phyloP scores from a whole-genome alignment of 2,888 invertebrate species.

The Polyploca ridens region DNA sequence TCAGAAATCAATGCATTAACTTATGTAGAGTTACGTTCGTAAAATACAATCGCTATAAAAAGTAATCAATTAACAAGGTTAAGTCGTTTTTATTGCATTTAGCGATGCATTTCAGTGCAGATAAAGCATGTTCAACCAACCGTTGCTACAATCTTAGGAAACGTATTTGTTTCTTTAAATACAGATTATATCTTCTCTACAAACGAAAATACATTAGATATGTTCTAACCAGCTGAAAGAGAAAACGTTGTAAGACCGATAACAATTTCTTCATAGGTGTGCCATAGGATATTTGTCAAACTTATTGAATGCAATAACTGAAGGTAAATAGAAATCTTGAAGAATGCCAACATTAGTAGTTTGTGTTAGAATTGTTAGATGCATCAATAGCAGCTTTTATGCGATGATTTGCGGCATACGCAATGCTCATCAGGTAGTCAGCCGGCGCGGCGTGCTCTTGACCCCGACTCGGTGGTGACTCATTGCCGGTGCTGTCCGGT shows the following conservation, averaged over 20 bases:
- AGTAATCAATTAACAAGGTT: slow-evolving; percentile 11
- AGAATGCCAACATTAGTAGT: not conserved
- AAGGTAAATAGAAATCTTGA: slow-evolving; percentile 2
- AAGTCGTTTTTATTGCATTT: slow-evolving; percentile 10
- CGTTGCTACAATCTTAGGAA: not conserved
- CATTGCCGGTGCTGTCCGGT: slow-evolving; percentile 49
- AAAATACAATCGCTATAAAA: slow-evolving; percentile 2
- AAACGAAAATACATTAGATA: not conserved
- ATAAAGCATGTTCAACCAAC: not conserved
- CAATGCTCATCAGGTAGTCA: slow-evolving; percentile 70
- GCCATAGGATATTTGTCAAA: slow-evolving; percentile 3
- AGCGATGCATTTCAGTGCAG: slow-evolving; percentile 8
- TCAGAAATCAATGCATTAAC: slow-evolving; percentile 10
- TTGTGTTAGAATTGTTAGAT: not conserved
- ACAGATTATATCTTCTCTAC: not conserved
- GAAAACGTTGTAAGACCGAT: not conserved
- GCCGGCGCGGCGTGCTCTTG: slow-evolving; percentile 72
- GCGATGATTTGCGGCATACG: slow-evolving; percentile 61
- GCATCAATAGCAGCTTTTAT: not conserved
- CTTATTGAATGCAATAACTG: not conserved
- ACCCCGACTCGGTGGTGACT: slow-evolving; percentile 70
- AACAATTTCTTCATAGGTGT: not conserved
- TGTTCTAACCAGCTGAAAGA: not conserved
- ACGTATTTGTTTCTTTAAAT: not conserved
- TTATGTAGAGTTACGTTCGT: slow-evolving; percentile 6